Evolutionary conservation across 2,113 vertebrate species (phyloP).

Genomic region (Petaurus breviceps): DNA sequence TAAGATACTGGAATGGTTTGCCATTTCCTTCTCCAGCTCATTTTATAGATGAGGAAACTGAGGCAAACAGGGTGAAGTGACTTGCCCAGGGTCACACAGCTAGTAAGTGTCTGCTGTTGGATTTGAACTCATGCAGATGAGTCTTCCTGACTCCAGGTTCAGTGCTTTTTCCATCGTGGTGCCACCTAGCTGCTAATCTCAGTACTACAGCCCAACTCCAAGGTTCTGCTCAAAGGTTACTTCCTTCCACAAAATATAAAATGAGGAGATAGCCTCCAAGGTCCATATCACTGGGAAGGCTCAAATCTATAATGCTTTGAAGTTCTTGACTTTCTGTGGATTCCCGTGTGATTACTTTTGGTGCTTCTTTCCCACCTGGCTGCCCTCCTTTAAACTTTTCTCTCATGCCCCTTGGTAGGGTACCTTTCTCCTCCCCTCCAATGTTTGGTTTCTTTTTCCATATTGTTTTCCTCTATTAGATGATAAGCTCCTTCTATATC

Average conservation of each 20-base stretch:
- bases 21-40: too few species aligned
- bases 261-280: not conserved
- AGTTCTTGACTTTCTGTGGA: not conserved
- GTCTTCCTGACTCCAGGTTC: not conserved
- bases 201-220: not conserved
- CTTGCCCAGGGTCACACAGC: too few species aligned
- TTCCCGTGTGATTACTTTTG: not conserved
- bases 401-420: too few species aligned
- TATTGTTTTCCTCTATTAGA: not conserved
- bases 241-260: not conserved
- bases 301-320: not conserved
- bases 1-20: not conserved
- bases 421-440: not conserved
- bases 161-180: not conserved
- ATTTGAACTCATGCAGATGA: not conserved
- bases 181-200: not conserved
- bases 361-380: not conserved
- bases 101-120: too few species aligned
- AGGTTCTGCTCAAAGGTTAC: not conserved
- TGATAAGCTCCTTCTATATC: not conserved
- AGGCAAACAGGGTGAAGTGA: too few species aligned
- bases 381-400: too few species aligned
- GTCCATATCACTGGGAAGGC: not conserved
- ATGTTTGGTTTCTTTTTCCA: not conserved
- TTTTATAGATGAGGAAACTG: too few species aligned